Evolutionary conservation across 2,797 vertebrate genomes (phyloP).

Genomic region (Lagodon rhomboides): DNA sequence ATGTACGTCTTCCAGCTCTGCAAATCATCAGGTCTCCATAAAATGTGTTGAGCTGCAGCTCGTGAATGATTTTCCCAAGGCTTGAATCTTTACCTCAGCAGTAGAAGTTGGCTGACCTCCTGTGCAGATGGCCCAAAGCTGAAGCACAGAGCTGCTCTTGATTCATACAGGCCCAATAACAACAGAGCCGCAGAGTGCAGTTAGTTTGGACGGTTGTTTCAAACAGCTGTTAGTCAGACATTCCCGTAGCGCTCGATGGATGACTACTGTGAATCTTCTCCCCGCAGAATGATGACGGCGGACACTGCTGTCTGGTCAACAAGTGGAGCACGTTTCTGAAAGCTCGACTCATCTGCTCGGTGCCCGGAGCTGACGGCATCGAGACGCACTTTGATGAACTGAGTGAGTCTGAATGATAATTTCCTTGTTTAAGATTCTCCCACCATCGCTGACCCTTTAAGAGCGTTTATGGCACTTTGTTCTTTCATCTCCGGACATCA

Average conservation of each 20-base stretch:
- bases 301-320: conserved; percentile 98
- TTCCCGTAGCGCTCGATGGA: conserved; percentile 23
- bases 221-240: conserved; percentile 63
- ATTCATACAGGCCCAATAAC: conserved; percentile 67
- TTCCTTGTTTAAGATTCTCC: conserved; percentile 10
- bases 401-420: conserved; percentile 86
- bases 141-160: conserved; percentile 73
- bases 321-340: conserved; percentile 99
- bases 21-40: conserved; percentile 50
- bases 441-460: conserved; percentile 4
- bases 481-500: conserved; percentile 27
- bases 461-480: neutral
- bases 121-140: conserved; percentile 71
- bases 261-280: conserved; percentile 37
- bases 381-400: conserved; percentile 99
- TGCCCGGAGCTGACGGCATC: conserved; percentile 93
- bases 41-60: conserved; percentile 47
- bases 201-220: conserved; percentile 51
- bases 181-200: conserved; percentile 43
- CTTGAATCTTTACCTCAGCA: conserved; percentile 57
- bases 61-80: conserved; percentile 62
- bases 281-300: conserved; percentile 95
- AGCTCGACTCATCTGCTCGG: conserved; percentile 96
- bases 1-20: conserved; percentile 32
- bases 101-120: conserved; percentile 74